Evolutionary conservation across 1,140 invertebrate genomes (phyloP).

Genomic region (Drosophila nikananu): DNA sequence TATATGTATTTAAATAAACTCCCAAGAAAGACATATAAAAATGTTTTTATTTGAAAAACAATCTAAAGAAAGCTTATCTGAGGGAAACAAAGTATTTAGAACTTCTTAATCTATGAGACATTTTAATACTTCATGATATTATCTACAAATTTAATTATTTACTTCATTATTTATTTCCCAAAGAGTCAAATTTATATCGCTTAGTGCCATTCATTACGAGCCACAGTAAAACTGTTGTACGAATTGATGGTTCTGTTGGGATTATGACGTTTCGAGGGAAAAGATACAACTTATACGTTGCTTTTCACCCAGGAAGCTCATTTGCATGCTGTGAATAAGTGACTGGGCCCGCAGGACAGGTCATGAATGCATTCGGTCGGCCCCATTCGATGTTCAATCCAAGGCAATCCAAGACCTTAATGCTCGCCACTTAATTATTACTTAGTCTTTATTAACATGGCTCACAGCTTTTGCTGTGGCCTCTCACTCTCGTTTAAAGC

Average conservation of each 20-base stretch:
- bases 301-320: neutral
- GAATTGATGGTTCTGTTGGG: neutral
- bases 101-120: neutral
- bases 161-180: neutral
- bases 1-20: neutral
- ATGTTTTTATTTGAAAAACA: neutral
- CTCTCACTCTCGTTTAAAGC: slow-evolving; percentile 49
- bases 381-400: slow-evolving; percentile 15
- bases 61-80: neutral
- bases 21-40: neutral
- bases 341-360: neutral
- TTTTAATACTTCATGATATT: too few relatives aligned
- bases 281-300: neutral
- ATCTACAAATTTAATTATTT: too few relatives aligned
- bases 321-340: slow-evolving; percentile 62
- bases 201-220: neutral
- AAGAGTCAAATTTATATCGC: neutral
- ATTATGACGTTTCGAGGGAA: neutral
- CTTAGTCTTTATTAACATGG: slow-evolving; percentile 54
- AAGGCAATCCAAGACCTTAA: slow-evolving; percentile 44
- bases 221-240: neutral
- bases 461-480: slow-evolving; percentile 30
- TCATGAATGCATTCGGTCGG: slow-evolving; percentile 36
- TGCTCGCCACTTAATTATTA: slow-evolving; percentile 59
- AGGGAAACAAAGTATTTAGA: neutral